These are phyloP conservation scores for Muscicapa striata DNA, from an alignment of 2,797 vertebrate genomes.

Conservation along the genomic window DNA sequence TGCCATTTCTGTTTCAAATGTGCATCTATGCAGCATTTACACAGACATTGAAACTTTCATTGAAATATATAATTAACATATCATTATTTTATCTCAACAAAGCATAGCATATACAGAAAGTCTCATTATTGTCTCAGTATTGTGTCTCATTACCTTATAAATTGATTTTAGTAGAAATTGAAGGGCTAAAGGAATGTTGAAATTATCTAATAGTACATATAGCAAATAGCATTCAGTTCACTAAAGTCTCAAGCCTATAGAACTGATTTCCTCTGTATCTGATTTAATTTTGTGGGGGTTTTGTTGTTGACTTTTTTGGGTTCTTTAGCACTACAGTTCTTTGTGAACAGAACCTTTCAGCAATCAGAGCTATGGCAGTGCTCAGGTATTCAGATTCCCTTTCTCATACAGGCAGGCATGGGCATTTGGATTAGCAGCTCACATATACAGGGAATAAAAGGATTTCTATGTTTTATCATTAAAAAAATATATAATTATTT, in stretches of 20 bases:
- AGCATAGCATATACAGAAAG: not conserved
- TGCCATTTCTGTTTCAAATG: constrained; percentile 25
- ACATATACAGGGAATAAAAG: not conserved
- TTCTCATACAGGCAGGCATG: not conserved
- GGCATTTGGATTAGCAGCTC: not conserved
- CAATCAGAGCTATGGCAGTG: not conserved
- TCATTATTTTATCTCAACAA: constrained; percentile 7
- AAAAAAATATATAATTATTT: not conserved
- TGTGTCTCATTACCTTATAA: constrained; percentile 4
- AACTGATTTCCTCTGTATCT: not conserved
- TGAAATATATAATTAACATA: constrained; percentile 31
- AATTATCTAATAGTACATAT: not conserved
- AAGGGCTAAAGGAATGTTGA: not conserved
- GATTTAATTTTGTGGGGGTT: not conserved
- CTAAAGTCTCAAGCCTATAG: not conserved
- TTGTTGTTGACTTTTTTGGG: not conserved
- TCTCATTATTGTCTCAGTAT: not conserved
- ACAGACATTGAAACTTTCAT: not conserved
- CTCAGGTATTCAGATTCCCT: not conserved
- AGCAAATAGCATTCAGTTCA: not conserved
- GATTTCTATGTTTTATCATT: not conserved
- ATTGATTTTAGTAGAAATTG: not conserved
- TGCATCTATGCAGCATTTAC: not conserved
- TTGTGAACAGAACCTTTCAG: not conserved
- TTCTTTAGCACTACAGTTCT: not conserved